These are phyloP conservation scores for Drosophila leonis DNA, from an alignment of 2,888 invertebrate species.

Conservation along the genomic window DNA sequence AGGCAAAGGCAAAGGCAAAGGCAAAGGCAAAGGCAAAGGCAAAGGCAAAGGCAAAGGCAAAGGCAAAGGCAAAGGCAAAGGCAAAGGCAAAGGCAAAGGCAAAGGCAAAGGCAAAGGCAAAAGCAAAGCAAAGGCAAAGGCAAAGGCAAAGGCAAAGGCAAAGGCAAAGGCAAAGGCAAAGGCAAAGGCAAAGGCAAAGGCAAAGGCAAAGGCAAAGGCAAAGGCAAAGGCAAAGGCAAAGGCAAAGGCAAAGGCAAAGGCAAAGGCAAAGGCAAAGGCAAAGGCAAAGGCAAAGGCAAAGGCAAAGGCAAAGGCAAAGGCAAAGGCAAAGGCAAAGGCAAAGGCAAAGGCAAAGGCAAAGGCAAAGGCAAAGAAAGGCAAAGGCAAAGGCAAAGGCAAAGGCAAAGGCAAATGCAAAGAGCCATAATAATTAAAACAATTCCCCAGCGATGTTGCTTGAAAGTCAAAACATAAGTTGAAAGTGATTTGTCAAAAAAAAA, in stretches of 20 bases:
- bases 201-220: neutral
- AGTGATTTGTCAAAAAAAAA: conserved; percentile 70
- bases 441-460: conserved; percentile 50
- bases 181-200: conserved; percentile 3
- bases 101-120: neutral
- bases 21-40: neutral
- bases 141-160: neutral
- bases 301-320: neutral
- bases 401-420: conserved; percentile 7
- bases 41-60: neutral
- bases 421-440: conserved; percentile 65
- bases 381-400: neutral
- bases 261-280: conserved; percentile 5
- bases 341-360: conserved; percentile 1
- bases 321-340: conserved; percentile 12
- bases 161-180: conserved; percentile 2
- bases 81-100: conserved; percentile 1
- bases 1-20: conserved; percentile 6
- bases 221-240: neutral
- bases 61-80: conserved; percentile 5
- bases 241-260: neutral
- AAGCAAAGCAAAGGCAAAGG: neutral
- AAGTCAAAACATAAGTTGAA: conserved; percentile 70
- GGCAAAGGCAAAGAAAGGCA: neutral
- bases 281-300: neutral